These are phyloP conservation scores for Apantesis nais DNA, from an alignment of 2,888 invertebrate species.

Conservation along the genomic window DNA sequence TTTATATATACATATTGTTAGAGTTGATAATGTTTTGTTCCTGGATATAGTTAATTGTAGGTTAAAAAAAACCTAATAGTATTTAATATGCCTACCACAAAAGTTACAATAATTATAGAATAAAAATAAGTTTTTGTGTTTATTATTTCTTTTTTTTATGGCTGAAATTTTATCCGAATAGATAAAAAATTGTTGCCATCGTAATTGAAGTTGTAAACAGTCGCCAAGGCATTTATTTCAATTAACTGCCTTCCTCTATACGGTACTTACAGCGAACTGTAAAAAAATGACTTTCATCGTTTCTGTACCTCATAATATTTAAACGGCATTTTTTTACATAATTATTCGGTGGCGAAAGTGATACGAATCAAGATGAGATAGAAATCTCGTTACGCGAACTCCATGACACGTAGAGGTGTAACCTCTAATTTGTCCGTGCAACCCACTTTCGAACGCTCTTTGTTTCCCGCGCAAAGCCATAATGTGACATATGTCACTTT, in stretches of 20 bases:
- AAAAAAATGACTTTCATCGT: constrained; percentile 3
- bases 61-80: not conserved
- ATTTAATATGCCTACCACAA: not conserved
- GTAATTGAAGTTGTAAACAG: not conserved
- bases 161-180: not conserved
- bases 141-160: not conserved
- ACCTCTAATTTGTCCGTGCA: constrained; percentile 60
- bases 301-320: constrained; percentile 11
- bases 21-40: not conserved
- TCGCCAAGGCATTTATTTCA: not conserved
- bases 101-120: not conserved
- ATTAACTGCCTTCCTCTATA: constrained; percentile 3
- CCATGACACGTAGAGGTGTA: constrained; percentile 47
- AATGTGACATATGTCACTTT: constrained; percentile 62
- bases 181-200: not conserved
- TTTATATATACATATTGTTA: too few relatives aligned
- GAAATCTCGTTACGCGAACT: constrained; percentile 47
- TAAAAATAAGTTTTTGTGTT: too few relatives aligned
- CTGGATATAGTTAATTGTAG: too few relatives aligned
- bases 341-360: constrained; percentile 41
- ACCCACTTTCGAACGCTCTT: constrained; percentile 68
- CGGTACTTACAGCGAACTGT: not conserved
- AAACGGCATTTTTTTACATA: constrained; percentile 26
- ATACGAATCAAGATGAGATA: constrained; percentile 38
- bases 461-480: constrained; percentile 66